Evolutionary conservation across 2,888 invertebrate species (phyloP).

Genomic region (Venustoraphidia nigricollis): DNA sequence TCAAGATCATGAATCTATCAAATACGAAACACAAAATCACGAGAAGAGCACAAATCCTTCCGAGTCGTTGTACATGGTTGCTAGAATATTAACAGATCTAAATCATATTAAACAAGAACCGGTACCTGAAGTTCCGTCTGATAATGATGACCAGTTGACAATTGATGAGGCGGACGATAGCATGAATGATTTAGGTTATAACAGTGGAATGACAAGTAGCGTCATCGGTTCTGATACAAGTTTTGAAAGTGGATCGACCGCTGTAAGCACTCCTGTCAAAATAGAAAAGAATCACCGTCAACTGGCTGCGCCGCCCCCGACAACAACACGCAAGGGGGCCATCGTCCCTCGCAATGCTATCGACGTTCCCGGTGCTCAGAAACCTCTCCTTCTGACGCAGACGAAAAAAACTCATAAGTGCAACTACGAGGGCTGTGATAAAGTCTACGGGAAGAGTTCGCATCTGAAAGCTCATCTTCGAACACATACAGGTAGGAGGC

Average conservation of each 20-base stretch:
- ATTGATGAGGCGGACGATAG: slow-evolving; percentile 5
- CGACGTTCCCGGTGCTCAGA: slow-evolving; percentile 11
- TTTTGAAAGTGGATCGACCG: not conserved
- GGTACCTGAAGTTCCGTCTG: slow-evolving; percentile 30
- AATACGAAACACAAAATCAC: slow-evolving; percentile 16
- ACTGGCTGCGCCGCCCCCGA: slow-evolving; percentile 7
- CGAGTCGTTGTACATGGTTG: slow-evolving; percentile 36
- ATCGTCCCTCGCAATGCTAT: not conserved
- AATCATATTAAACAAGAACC: slow-evolving; percentile 39
- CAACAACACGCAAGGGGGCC: too few species aligned
- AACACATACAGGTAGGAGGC: slow-evolving; percentile 47
- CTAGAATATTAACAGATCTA: slow-evolving; percentile 42
- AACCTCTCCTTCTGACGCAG: slow-evolving; percentile 14
- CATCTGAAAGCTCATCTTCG: slow-evolving; percentile 47
- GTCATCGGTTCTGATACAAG: slow-evolving; percentile 6
- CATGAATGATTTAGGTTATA: slow-evolving; percentile 18
- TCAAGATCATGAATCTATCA: not conserved
- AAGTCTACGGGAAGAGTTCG: slow-evolving; percentile 48
- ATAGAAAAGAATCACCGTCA: slow-evolving; percentile 2
- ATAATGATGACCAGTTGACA: slow-evolving; percentile 18
- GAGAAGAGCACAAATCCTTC: slow-evolving; percentile 14
- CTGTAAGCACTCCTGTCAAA: not conserved
- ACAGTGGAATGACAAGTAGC: slow-evolving; percentile 16
- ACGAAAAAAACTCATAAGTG: slow-evolving; percentile 40
- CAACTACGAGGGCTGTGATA: slow-evolving; percentile 39